These are phyloP conservation scores for Paratilapia polleni DNA, from an alignment of 2,113 vertebrate species.

Conservation along the genomic window DNA sequence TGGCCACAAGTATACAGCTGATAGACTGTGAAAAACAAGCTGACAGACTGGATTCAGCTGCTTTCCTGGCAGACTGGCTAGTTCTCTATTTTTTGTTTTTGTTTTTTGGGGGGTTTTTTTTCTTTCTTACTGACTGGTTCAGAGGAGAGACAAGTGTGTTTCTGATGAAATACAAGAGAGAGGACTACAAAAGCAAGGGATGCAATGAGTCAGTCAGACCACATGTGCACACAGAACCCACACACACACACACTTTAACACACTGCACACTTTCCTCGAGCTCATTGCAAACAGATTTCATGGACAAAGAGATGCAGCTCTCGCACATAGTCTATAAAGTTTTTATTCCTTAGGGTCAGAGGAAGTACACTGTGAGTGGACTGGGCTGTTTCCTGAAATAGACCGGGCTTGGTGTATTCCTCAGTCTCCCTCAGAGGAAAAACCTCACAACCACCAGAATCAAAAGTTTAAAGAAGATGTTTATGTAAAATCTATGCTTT, in stretches of 20 bases:
- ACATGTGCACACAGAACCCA: neutral
- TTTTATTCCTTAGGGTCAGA: constrained; percentile 43
- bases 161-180: constrained; percentile 20
- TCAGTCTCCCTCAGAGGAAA: constrained; percentile 27
- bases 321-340: constrained; percentile 43
- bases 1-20: neutral
- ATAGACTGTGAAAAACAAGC: neutral
- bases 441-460: constrained; percentile 53
- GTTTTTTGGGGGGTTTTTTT: neutral
- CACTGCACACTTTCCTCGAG: constrained; percentile 34
- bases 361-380: constrained; percentile 14
- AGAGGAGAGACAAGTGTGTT: constrained; percentile 41
- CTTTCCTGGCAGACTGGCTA: neutral
- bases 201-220: constrained; percentile 14
- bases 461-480: constrained; percentile 52
- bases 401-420: constrained; percentile 9
- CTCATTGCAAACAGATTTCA: constrained; percentile 38
- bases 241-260: constrained; percentile 7
- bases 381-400: constrained; percentile 19
- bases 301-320: constrained; percentile 49
- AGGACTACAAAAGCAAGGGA: neutral
- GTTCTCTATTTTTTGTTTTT: neutral
- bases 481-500: constrained; percentile 66
- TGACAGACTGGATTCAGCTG: constrained; percentile 3
- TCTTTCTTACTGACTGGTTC: constrained; percentile 59